phyloP scores from a whole-genome alignment of 2,113 vertebrate species.

The Baryphthengus martii region DNA sequence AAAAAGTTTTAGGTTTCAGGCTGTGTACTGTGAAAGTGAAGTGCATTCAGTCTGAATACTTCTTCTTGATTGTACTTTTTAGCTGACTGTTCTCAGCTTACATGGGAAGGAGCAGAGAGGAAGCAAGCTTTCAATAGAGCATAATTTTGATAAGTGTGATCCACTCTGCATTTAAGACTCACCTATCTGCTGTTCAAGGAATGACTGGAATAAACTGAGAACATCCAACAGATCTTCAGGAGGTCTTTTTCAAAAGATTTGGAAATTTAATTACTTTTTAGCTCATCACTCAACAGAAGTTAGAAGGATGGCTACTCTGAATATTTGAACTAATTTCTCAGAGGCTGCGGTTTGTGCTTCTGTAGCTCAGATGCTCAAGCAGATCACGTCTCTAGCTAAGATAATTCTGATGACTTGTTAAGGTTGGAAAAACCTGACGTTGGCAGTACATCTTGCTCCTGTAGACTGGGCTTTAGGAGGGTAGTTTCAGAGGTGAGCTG shows the following conservation, averaged over 20 bases:
- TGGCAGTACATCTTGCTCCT: background rate
- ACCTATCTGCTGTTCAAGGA: background rate
- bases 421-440: background rate
- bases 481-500: background rate
- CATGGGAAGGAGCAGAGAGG: background rate
- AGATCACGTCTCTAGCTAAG: background rate
- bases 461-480: background rate
- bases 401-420: constrained; percentile 11
- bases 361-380: background rate
- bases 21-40: background rate
- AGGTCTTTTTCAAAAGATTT: background rate
- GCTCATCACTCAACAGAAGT: background rate
- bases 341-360: background rate
- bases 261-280: background rate
- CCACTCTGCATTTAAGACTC: background rate
- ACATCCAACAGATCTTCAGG: background rate
- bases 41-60: background rate
- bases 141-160: background rate
- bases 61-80: background rate
- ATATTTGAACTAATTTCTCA: background rate
- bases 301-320: background rate
- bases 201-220: background rate
- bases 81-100: background rate
- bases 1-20: background rate
- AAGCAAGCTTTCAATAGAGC: background rate